phyloP scores from a whole-genome alignment of 2,888 invertebrate species.

The Andrena bucephala region DNA sequence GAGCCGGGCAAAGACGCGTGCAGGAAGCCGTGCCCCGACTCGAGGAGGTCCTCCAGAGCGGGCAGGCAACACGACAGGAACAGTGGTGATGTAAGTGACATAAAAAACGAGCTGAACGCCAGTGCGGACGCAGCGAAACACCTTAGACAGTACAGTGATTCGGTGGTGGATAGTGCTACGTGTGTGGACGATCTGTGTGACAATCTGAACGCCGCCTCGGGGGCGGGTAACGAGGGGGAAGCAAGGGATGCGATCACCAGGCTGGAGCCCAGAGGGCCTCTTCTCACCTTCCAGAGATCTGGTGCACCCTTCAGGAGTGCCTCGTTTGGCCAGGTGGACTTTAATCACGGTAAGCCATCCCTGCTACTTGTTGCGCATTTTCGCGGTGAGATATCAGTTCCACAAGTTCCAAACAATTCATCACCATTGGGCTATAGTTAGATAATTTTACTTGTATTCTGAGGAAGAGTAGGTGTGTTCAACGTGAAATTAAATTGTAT shows the following conservation, averaged over 20 bases:
- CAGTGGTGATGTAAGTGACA: slow-evolving; percentile 73
- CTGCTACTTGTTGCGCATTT: slow-evolving; percentile 4
- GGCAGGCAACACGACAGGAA: slow-evolving; percentile 67
- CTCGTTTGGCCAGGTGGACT: slow-evolving; percentile 95
- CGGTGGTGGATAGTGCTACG: slow-evolving; percentile 76
- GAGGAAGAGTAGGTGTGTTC: too few relatives aligned
- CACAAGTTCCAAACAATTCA: neutral
- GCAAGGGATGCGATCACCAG: slow-evolving; percentile 80
- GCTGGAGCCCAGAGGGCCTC: slow-evolving; percentile 78
- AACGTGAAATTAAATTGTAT: too few relatives aligned
- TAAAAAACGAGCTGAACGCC: slow-evolving; percentile 61
- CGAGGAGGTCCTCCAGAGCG: slow-evolving; percentile 60
- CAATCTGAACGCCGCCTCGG: slow-evolving; percentile 57
- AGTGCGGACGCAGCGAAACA: slow-evolving; percentile 71
- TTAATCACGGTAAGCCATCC: slow-evolving; percentile 82
- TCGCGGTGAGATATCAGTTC: neutral
- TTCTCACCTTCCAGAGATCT: slow-evolving; percentile 76
- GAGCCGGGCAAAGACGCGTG: slow-evolving; percentile 64
- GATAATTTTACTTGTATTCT: too few relatives aligned
- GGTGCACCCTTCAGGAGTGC: slow-evolving; percentile 91
- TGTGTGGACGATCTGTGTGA: slow-evolving; percentile 72
- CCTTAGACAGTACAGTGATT: slow-evolving; percentile 81
- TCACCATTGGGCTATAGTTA: too few relatives aligned
- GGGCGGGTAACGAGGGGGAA: slow-evolving; percentile 73
- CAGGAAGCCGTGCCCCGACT: slow-evolving; percentile 61